phyloP scores from a whole-genome alignment of 1,140 invertebrate species.

The Trachymyrmex cornetzi region DNA sequence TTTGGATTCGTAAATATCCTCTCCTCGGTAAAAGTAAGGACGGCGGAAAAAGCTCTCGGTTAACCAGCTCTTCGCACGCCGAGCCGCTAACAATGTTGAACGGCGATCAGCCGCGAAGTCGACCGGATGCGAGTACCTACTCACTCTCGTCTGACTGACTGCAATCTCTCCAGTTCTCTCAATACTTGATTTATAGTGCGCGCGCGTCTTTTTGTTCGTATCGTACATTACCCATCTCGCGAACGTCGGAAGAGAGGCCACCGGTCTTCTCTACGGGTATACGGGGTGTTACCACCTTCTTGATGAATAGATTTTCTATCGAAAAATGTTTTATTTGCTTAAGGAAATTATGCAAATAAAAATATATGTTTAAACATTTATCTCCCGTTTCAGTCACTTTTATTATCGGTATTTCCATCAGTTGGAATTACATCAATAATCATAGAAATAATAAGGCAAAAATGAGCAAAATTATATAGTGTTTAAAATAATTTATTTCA shows the following conservation, averaged over 20 bases:
- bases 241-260: constrained; percentile 58
- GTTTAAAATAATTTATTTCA: too few relatives aligned
- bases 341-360: background rate
- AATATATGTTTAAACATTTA: background rate
- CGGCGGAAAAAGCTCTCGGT: constrained; percentile 25
- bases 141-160: constrained; percentile 50
- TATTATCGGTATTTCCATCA: background rate
- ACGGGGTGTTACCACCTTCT: constrained; percentile 38
- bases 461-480: too few relatives aligned
- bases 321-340: background rate
- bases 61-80: constrained; percentile 35
- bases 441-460: too few relatives aligned
- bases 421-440: background rate
- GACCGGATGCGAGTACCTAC: constrained; percentile 40
- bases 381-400: background rate
- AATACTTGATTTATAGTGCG: constrained; percentile 61
- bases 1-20: constrained; percentile 15
- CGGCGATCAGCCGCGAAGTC: constrained; percentile 45
- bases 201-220: constrained; percentile 51
- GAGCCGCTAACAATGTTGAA: constrained; percentile 53
- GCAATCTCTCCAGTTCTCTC: constrained; percentile 57
- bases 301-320: background rate
- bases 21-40: constrained; percentile 24
- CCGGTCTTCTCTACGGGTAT: constrained; percentile 43
- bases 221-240: constrained; percentile 60